Conservation (phyloP, 2,888 invertebrate genomes). For the Synanthedon tipuliformis region DNA sequence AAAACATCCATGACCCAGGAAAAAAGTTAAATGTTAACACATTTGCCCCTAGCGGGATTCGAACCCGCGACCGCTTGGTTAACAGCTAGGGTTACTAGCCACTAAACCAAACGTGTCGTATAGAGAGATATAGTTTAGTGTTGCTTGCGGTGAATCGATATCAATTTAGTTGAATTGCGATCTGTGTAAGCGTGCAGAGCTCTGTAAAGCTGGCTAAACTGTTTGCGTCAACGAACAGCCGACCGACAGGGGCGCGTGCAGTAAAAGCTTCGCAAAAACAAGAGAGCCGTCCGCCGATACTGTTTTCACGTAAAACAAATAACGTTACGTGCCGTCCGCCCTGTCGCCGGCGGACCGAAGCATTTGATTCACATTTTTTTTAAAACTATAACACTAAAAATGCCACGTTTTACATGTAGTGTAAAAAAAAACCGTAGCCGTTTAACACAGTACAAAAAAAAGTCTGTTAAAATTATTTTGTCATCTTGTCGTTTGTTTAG, state of each 20-base stretch:
- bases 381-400: constrained; percentile 21
- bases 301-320: constrained; percentile 58
- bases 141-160: neutral
- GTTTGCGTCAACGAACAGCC: constrained; percentile 34
- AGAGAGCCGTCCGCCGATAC: constrained; percentile 12
- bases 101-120: too few relatives aligned
- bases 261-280: constrained; percentile 44
- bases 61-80: too few relatives aligned
- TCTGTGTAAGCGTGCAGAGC: neutral
- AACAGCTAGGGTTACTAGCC: too few relatives aligned
- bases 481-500: too few relatives aligned
- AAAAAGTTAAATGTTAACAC: too few relatives aligned
- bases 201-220: constrained; percentile 44
- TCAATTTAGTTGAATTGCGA: neutral
- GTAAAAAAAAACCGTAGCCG: constrained; percentile 7
- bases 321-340: constrained; percentile 43
- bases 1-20: too few relatives aligned
- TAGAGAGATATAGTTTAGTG: too few relatives aligned
- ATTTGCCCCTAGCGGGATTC: too few relatives aligned
- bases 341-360: constrained; percentile 26
- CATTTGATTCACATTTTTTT: constrained; percentile 28
- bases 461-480: too few relatives aligned
- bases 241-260: constrained; percentile 17
- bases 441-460: constrained; percentile 11
- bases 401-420: constrained; percentile 11